These are phyloP conservation scores for Thera britannica DNA, from an alignment of 2,888 invertebrate genomes.

Conservation along the genomic window DNA sequence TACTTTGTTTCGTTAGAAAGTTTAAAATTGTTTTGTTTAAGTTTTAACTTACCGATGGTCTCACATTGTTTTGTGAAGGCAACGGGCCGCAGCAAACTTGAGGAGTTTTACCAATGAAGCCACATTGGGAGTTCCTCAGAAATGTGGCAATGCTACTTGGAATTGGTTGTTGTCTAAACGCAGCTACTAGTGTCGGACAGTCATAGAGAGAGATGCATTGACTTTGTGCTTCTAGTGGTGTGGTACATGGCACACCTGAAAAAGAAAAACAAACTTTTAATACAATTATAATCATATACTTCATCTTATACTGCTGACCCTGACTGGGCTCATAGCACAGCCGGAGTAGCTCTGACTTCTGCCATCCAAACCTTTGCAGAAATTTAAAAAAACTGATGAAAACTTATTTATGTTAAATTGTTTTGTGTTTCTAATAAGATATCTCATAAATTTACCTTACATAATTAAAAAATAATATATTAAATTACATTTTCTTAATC, in stretches of 20 bases:
- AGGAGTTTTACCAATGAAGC: conserved; percentile 76
- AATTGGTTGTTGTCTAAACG: conserved; percentile 71
- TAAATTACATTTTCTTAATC: too few relatives aligned
- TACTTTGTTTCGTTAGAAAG: too few relatives aligned
- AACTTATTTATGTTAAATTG: too few relatives aligned
- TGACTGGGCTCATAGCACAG: too few relatives aligned
- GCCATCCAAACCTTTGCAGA: too few relatives aligned
- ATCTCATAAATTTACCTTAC: too few relatives aligned
- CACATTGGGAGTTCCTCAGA: conserved; percentile 82
- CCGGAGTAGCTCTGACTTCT: too few relatives aligned
- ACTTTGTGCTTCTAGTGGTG: conserved; percentile 72
- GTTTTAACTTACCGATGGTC: conserved; percentile 47
- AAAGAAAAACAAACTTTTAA: not conserved
- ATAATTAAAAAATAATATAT: too few relatives aligned
- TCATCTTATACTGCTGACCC: too few relatives aligned
- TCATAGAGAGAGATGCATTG: conserved; percentile 78
- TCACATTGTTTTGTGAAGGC: conserved; percentile 42
- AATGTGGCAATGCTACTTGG: conserved; percentile 63
- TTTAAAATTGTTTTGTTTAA: not conserved
- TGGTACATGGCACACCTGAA: conserved; percentile 67
- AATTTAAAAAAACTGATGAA: too few relatives aligned
- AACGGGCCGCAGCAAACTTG: conserved; percentile 83
- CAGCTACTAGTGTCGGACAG: conserved; percentile 69
- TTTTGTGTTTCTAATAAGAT: too few relatives aligned
- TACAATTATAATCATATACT: too few relatives aligned